Conservation (phyloP, 2,113 vertebrate species). For the Suricata suricatta region DNA sequence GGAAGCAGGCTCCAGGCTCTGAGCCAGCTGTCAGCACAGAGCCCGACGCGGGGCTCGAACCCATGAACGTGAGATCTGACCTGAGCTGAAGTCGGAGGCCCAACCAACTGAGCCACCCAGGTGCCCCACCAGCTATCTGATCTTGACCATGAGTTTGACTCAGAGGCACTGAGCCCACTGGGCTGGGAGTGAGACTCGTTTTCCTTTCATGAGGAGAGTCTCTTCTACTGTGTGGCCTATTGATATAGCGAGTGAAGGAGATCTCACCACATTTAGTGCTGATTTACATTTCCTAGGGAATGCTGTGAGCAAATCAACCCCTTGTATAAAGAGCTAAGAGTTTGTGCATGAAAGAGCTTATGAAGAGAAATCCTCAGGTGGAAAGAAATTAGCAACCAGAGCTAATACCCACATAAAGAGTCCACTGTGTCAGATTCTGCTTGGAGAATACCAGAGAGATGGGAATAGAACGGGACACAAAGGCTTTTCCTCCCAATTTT, state of each 20-base stretch:
- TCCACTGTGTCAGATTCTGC: background rate
- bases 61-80: too few relatives aligned
- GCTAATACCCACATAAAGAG: slow-evolving; percentile 43
- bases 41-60: too few relatives aligned
- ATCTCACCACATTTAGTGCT: slow-evolving; percentile 3
- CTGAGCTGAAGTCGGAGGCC: too few relatives aligned
- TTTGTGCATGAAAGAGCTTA: slow-evolving; percentile 62
- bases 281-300: slow-evolving; percentile 49
- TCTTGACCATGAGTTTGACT: background rate
- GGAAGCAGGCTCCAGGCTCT: too few relatives aligned
- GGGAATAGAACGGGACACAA: background rate
- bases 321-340: slow-evolving; percentile 60
- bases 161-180: background rate
- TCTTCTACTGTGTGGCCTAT: background rate
- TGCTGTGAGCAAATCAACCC: background rate
- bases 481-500: background rate
- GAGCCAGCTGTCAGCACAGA: too few relatives aligned
- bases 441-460: background rate
- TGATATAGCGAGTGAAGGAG: background rate
- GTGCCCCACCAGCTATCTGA: background rate
- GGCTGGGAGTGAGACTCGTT: background rate
- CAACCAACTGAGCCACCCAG: too few relatives aligned
- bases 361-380: slow-evolving; percentile 62
- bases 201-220: background rate
- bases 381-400: slow-evolving; percentile 50